These are phyloP conservation scores for Keiferia lycopersicella DNA, from an alignment of 2,888 invertebrate genomes.

Conservation along the genomic window DNA sequence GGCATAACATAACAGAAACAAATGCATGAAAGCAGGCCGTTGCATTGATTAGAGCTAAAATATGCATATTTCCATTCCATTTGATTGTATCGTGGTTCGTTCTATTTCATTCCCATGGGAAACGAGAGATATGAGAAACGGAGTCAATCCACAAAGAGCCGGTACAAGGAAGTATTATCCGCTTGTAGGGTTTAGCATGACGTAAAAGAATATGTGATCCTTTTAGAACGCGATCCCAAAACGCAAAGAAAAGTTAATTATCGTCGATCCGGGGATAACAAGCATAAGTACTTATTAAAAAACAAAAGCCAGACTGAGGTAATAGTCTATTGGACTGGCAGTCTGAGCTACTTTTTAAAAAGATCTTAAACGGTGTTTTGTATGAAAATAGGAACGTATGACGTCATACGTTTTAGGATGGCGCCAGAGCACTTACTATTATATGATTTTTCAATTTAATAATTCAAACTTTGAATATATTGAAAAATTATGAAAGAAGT, in stretches of 20 bases:
- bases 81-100: slow-evolving; percentile 11
- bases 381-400: too few species aligned
- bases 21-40: neutral
- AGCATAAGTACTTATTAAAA: too few species aligned
- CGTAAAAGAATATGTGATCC: neutral
- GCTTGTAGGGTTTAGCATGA: neutral
- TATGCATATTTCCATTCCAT: slow-evolving; percentile 22
- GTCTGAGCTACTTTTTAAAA: too few species aligned
- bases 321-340: too few species aligned
- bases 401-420: too few species aligned
- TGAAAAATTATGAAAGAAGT: too few species aligned
- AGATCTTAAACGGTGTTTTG: too few species aligned
- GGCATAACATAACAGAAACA: slow-evolving; percentile 17
- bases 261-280: neutral
- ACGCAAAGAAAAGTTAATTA: neutral
- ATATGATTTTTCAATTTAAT: too few species aligned
- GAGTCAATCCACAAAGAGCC: neutral
- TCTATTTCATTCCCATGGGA: slow-evolving; percentile 15
- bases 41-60: slow-evolving; percentile 22
- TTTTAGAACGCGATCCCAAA: neutral
- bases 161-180: neutral
- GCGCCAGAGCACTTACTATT: too few species aligned
- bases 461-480: too few species aligned
- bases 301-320: too few species aligned
- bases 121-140: neutral